phyloP scores from a whole-genome alignment of 2,113 vertebrate species.

The Carassius carassius region DNA sequence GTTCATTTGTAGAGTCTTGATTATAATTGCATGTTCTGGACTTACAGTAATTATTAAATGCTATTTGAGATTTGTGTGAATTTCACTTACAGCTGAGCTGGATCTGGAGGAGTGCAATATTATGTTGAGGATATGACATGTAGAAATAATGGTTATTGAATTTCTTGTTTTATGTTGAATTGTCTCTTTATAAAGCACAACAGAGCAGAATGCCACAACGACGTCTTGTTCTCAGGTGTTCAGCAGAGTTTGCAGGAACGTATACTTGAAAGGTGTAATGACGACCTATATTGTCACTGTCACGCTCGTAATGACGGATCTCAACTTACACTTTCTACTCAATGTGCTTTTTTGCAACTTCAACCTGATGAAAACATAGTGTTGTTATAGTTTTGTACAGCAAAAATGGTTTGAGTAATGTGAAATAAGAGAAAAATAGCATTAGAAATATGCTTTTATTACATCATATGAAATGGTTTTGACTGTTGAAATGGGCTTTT shows the following conservation, averaged over 20 bases:
- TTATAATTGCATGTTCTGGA: slow-evolving; percentile 40
- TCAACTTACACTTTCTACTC: slow-evolving; percentile 64
- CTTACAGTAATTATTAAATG: slow-evolving; percentile 27
- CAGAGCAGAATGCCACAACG: slow-evolving; percentile 16
- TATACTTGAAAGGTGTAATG: slow-evolving; percentile 16
- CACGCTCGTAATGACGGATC: slow-evolving; percentile 48
- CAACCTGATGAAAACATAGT: slow-evolving; percentile 67
- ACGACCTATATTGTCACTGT: slow-evolving; percentile 10
- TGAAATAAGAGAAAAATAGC: neutral
- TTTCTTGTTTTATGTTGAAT: neutral
- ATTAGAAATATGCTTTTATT: neutral
- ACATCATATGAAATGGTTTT: neutral
- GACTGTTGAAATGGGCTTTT: slow-evolving; percentile 28
- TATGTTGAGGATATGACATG: neutral
- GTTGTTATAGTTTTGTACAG: slow-evolving; percentile 23
- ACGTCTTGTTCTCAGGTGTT: slow-evolving; percentile 7
- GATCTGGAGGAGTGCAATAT: neutral
- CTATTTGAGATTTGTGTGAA: slow-evolving; percentile 19
- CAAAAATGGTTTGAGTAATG: slow-evolving; percentile 1
- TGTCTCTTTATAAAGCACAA: slow-evolving; percentile 10
- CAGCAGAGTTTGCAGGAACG: neutral
- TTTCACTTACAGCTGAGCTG: neutral
- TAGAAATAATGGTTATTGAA: neutral
- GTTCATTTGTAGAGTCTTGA: slow-evolving; percentile 44
- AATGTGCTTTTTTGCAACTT: slow-evolving; percentile 64